Evolutionary conservation across 2,797 vertebrate species (phyloP).

Genomic region (Simalia tracyae): DNA sequence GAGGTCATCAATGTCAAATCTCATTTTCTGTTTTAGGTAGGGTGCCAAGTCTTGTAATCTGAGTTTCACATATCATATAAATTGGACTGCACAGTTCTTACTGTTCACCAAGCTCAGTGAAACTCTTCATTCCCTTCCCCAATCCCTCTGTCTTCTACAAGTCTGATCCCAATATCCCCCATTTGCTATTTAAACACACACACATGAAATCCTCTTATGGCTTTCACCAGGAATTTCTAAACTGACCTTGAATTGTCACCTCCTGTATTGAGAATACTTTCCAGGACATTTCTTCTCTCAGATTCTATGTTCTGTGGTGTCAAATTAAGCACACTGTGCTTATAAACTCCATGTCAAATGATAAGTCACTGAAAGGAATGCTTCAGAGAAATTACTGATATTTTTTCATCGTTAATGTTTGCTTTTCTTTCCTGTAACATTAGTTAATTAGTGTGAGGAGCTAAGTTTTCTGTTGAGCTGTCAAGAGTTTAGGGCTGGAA

Average conservation of each 20-base stretch:
- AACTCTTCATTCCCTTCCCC: too few species aligned
- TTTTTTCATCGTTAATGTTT: background rate
- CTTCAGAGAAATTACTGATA: background rate
- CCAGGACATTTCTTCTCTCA: background rate
- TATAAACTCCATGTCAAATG: background rate
- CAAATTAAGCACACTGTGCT: background rate
- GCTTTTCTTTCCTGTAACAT: background rate
- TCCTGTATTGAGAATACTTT: conserved; percentile 25
- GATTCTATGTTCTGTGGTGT: background rate
- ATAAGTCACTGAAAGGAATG: background rate
- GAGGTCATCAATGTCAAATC: background rate
- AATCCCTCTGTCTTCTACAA: background rate
- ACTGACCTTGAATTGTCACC: conserved; percentile 44
- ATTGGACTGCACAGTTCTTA: background rate
- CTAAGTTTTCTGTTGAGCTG: conserved; percentile 25
- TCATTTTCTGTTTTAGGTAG: background rate
- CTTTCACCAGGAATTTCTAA: background rate
- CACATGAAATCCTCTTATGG: background rate
- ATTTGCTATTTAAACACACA: background rate
- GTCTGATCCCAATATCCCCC: background rate
- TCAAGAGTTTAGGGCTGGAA: background rate
- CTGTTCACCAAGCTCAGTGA: background rate
- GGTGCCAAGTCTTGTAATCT: background rate
- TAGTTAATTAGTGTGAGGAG: background rate
- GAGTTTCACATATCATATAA: background rate